phyloP scores from a whole-genome alignment of 2,888 invertebrate species.

The Teleiodes luculella region DNA sequence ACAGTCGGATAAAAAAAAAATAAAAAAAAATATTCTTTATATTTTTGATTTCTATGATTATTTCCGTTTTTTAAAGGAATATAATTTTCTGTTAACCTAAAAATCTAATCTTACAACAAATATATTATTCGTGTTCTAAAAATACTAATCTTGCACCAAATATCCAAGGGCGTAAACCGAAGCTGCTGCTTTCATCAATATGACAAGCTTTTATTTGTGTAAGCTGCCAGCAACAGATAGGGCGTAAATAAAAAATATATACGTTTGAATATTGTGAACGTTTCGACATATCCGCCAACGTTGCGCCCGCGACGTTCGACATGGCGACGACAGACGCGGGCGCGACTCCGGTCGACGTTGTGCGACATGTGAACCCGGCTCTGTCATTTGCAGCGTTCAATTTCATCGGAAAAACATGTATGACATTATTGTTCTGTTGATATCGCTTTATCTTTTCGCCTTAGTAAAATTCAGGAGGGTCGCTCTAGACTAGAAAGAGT shows the following conservation, averaged over 20 bases:
- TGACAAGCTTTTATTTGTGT: conserved; percentile 54
- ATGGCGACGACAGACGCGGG: conserved; percentile 53
- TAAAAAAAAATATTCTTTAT: too few species aligned
- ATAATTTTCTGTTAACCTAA: too few species aligned
- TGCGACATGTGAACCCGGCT: conserved; percentile 19
- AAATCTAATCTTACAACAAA: too few species aligned
- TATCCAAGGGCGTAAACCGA: not conserved
- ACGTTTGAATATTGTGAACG: not conserved
- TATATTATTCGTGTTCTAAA: too few species aligned
- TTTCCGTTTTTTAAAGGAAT: too few species aligned
- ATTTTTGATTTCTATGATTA: too few species aligned
- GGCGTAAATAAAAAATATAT: conserved; percentile 34
- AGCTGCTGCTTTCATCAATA: conserved; percentile 35
- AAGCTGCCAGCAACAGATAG: conserved; percentile 25
- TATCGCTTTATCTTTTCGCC: not conserved
- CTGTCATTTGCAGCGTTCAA: conserved; percentile 18
- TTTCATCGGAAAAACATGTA: conserved; percentile 15
- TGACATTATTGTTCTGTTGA: not conserved
- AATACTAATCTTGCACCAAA: too few species aligned
- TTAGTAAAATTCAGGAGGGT: too few species aligned
- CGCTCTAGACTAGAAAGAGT: too few species aligned
- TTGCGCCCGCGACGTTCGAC: conserved; percentile 25
- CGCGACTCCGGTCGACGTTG: conserved; percentile 32
- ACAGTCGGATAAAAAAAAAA: too few species aligned
- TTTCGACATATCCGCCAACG: conserved; percentile 47